Percentiles rank a stretch among this genome's conserved stretches.
These are phyloP conservation scores for Poecile atricapillus DNA, from an alignment of 2,113 vertebrate genomes.

Conservation along the genomic window DNA sequence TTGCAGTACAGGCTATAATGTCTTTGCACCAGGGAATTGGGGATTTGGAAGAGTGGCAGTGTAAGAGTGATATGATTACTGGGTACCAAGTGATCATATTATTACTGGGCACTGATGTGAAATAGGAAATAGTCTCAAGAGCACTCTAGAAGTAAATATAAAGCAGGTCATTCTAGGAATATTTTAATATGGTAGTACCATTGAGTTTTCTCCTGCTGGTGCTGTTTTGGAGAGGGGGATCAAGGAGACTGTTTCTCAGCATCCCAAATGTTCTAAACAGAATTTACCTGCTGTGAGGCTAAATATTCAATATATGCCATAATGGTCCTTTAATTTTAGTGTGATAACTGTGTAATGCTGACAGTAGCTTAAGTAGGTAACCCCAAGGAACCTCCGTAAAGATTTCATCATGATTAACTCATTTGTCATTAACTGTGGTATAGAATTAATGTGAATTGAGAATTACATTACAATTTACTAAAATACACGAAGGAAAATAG, in stretches of 20 bases:
- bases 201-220: neutral
- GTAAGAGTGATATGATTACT: neutral
- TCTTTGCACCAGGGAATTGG: neutral
- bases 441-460: slow-evolving; percentile 16
- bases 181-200: neutral
- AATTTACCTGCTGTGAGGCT: slow-evolving; percentile 36
- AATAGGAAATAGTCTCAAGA: neutral
- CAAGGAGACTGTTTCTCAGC: neutral
- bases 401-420: slow-evolving; percentile 40
- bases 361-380: slow-evolving; percentile 21
- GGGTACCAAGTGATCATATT: neutral
- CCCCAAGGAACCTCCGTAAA: slow-evolving; percentile 14
- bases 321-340: slow-evolving; percentile 37
- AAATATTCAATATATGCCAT: slow-evolving; percentile 10
- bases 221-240: neutral
- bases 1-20: neutral
- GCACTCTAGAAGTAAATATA: neutral
- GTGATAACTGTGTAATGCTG: neutral
- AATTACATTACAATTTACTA: slow-evolving; percentile 17
- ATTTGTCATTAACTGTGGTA: slow-evolving; percentile 38
- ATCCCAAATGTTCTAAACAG: neutral
- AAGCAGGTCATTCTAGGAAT: neutral
- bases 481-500: neutral
- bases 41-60: neutral
- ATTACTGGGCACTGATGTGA: neutral